Evolutionary conservation across 2,113 vertebrate genomes (phyloP), one percentile per base, ranked within the genome.

Genomic region (Cariama cristata): DNA sequence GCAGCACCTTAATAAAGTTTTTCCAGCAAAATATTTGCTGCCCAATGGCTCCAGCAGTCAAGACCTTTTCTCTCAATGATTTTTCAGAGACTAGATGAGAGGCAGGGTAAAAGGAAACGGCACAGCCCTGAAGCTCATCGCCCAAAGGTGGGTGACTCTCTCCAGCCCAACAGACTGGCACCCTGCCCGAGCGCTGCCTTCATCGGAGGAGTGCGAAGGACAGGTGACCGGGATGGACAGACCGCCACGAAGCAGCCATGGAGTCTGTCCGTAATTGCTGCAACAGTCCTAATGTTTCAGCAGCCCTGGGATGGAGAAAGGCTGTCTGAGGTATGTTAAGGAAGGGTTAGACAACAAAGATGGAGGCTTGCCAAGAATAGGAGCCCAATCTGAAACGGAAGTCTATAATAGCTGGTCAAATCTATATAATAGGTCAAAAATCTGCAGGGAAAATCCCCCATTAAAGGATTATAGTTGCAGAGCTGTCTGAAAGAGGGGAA

Each of bases 121-220:
- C 22, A 73, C 5, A 63, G 53, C n/a, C 56, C 53, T 42, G 17
- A 87, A 27, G 32, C 45, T 16, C 66, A n/a, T 52, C 56, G 26
- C 44, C 56, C 76, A 40, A 66, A 94, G 42, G 52, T 55, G 38
- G 7, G 33, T 58, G 62, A 33, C 21, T 32, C 47, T 53, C 74
- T 80, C 50, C 67, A 63, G 14, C 49, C 33, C 59, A 4, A 0
- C 0, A 0, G 47, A 13, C 44, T 60, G 49, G 27, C 73, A 68
- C 21, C 35, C 24, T n/a, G 11, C 16, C 62, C 11, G 1, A 38
- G 35, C 0, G 4, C 69, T 91, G 69, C 56, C 38, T 77, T 60
- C 3, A 2, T 56, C 6, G 0, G 63, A 59, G 30, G 2, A 8
- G 8, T 15, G 7, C 0, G 1, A 71, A 85, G 45, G 33, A 74